Base-by-base conservation (phyloP, 2,113 vertebrate species). In the Manacus vitellinus region DNA sequence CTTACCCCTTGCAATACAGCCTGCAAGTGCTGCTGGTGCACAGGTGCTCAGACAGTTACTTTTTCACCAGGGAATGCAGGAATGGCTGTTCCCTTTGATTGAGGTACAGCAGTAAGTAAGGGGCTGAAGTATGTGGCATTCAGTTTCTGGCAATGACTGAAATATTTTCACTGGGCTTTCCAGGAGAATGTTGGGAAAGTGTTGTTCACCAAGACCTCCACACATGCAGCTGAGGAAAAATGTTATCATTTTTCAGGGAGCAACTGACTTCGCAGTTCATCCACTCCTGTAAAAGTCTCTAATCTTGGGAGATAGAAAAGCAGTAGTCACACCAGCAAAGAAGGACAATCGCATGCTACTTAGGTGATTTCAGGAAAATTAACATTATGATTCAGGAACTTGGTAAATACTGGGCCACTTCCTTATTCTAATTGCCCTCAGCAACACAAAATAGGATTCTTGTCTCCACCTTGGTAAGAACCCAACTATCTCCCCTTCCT, bases 11-110 rank as follows among this genome's bases (percentile, higher is more conserved):
- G 3, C 46, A 22, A 14, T 22, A 22, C 33, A 4, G 28, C 47
- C 23, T 59, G 31, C 72, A 65, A 31, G 20, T 43, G 51, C 31
- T 55, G 33, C 46, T 39, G 35, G 6, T 22, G 44, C 44, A 5
- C 30, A 19, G 56, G 15, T 10, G 0, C 46, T 59, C 7, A 31
- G 17, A 35, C 1, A 1, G 11, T 3, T 47, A 1, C 23, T 63
- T 43, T 62, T 82, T 6, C 28, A 35, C 39, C 4, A 2, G 7
- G 7, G 35, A 52, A 19, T 16, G n/a, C 63, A 37, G 55, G 51
- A 65, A 14, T 13, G 9, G 33, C 47, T 56, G 10, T 58, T 58
- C 14, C 47, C 9, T 67, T 47, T 27, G 14, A n/a, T 15, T 11
- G 62, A 62, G 23, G 27, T 22, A 39, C 12, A 33, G 58, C 75